These are phyloP conservation scores for Tylochromis polylepis DNA, from an alignment of 2,113 vertebrate genomes.

Conservation along the genomic window DNA sequence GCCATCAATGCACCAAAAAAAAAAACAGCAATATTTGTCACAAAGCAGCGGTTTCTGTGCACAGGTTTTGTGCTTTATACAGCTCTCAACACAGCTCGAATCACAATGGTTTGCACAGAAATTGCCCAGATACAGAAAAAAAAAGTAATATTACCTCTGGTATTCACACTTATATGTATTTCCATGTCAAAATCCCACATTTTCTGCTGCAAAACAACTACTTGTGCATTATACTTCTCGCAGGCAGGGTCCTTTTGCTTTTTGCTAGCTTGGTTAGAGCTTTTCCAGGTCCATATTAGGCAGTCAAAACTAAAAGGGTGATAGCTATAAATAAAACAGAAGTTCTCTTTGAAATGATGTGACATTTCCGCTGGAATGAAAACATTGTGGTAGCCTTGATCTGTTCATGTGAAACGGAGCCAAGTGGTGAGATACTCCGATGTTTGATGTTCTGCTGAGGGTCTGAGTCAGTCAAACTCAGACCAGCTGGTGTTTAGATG, in stretches of 20 bases:
- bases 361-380: slow-evolving; percentile 61
- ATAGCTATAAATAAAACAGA: slow-evolving; percentile 53
- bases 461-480: neutral
- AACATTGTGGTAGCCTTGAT: slow-evolving; percentile 44
- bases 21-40: neutral
- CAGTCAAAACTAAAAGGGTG: slow-evolving; percentile 15
- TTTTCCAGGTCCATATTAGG: neutral
- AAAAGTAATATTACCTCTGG: neutral
- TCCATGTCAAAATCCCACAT: neutral
- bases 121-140: neutral
- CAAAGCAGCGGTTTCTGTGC: neutral
- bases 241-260: neutral
- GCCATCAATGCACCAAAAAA: neutral
- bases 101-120: neutral
- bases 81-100: neutral
- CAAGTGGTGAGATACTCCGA: slow-evolving; percentile 13
- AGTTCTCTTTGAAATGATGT: slow-evolving; percentile 47
- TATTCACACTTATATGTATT: neutral
- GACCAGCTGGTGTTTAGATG: slow-evolving; percentile 26
- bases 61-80: neutral
- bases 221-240: neutral
- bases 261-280: neutral
- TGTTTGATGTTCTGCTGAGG: slow-evolving; percentile 48
- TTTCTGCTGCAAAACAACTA: neutral
- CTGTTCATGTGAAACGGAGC: slow-evolving; percentile 51